Evolutionary conservation across 2,888 invertebrate genomes (phyloP), one percentile per base, ranked within the genome.

Genomic region (Hyposoter didymator): DNA sequence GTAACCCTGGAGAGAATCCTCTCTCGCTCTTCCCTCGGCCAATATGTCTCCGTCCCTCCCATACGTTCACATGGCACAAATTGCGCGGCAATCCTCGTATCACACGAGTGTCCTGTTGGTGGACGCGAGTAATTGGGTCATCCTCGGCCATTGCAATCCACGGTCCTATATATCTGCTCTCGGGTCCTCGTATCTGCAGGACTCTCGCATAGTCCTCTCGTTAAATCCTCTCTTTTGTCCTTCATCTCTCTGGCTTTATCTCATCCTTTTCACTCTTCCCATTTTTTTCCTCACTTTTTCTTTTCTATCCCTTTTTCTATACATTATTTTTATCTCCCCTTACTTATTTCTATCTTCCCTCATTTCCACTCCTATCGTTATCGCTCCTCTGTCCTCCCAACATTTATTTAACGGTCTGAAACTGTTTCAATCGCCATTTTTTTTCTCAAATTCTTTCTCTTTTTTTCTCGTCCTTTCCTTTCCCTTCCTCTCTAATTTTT

Each of bases 121-220:
- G 85, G 79, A 73, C 76, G 70, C 85, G 79, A 80, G 76, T 83
- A 85, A 85, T 85, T 85, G 85, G 85, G 85, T 85, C 85, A 85
- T 75, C 83, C 83, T 67, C 67, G 76, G 67, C 73, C 72, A 83
- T 80, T 32, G 59, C 72, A 73, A 78, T 78, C 73, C 66, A 32
- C 19, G 39, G 32, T 28, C 12, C 55, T 59, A 28, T 59, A 59
- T 52, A 10, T 55, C 47, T 35, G 22, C 55, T 70, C 67, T 59
- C 67, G 10, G 1, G 28, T 17, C 28, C 49, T 78, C 66, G 39
- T 78, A 43, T 67, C 66, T 49, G 22, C 76, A 52, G 76, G 67
- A 43, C 67, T 67, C 39, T 67, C 28, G 35, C 35, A 28, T 19
- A 76, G 35, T 66, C 39, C 35, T 78, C 52, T 78, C 76, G 66